Evolutionary conservation across 92 coral and sea anemone genomes (phyloP), one percentile per base, ranked within the genome.

Genomic region (Pocillopora grandis): DNA sequence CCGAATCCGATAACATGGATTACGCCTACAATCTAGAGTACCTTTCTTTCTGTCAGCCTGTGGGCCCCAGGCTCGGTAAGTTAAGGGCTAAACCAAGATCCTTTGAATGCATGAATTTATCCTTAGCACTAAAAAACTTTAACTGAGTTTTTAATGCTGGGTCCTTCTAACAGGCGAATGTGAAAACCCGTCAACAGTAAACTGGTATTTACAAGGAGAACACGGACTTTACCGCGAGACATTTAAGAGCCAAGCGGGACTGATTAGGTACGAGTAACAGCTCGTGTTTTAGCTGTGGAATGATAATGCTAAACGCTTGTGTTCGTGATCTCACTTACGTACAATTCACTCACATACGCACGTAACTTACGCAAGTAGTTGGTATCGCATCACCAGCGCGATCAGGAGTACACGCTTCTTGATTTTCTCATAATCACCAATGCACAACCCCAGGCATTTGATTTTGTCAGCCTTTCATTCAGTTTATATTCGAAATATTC

Each of bases 191-290:
- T 94, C 98, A n/a, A 87, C 95, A 63, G 86, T 94, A 48, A 85
- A 89, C 84, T 94, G 98, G 98, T 91, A 94, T 82, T 86, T 94
- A 71, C 98, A 94, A 72, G 98, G 95, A 66, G 98, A 91, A 7
- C 93, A 94, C 20, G 98, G 98, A 64, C 83, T 91, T 23, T 94
- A 91, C 76, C 83, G 90, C 81, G 98, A 94, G 21, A 92, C 95
- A 23, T 69, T 61, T 61, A 76, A 56, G 68, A 31, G 52, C 12
- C 76, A 60, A 10, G 60, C 76, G 1, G 76, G 33, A 5, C 27
- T 23, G 27, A 9, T 56, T 58, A 77, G 88, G 83, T 76, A 31
- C 27, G 76, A 17, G 15, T 7, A 42, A 42, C 7, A 42, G 49
- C 49, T 42, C 5, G 7, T 42, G 49, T 42, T 42, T 42, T 42